Conservation (phyloP, 2,888 invertebrate genomes). For the Serripes groenlandicus region DNA sequence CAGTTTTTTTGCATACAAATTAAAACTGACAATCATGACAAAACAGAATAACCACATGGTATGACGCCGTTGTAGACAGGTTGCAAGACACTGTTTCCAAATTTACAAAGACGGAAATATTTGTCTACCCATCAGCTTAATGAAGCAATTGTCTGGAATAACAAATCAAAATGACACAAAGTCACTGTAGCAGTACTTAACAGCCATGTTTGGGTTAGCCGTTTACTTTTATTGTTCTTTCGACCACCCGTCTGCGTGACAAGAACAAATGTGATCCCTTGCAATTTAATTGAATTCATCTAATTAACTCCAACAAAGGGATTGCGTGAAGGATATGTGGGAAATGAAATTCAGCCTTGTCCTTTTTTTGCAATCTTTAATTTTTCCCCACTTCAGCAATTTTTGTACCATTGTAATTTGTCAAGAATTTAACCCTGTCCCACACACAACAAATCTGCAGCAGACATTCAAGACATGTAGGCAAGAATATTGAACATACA, state of each 20-base stretch:
- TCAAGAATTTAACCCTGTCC: too few species aligned
- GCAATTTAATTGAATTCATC: conserved; percentile 29
- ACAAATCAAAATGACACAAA: conserved; percentile 20
- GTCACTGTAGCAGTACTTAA: not conserved
- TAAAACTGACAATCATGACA: too few species aligned
- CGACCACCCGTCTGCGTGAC: conserved; percentile 24
- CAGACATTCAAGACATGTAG: too few species aligned
- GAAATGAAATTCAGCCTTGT: conserved; percentile 7
- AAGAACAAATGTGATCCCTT: conserved; percentile 32
- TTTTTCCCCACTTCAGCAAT: conserved; percentile 5
- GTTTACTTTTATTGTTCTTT: conserved; percentile 14
- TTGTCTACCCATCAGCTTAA: conserved; percentile 29
- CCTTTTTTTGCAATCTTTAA: not conserved
- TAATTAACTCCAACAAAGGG: conserved; percentile 28
- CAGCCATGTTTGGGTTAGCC: conserved; percentile 8
- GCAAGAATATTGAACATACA: too few species aligned
- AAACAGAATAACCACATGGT: conserved; percentile 4
- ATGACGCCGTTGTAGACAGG: not conserved
- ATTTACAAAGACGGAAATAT: conserved; percentile 11
- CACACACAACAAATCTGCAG: too few species aligned
- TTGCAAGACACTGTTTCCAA: not conserved
- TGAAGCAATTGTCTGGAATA: conserved; percentile 16
- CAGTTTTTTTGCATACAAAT: too few species aligned
- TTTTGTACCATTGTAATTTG: too few species aligned
- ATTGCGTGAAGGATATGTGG: conserved; percentile 17